Percentiles rank a stretch among this genome's conserved stretches.
These are phyloP conservation scores for Puntigrus tetrazona DNA, from an alignment of 2,113 vertebrate genomes.

Conservation along the genomic window DNA sequence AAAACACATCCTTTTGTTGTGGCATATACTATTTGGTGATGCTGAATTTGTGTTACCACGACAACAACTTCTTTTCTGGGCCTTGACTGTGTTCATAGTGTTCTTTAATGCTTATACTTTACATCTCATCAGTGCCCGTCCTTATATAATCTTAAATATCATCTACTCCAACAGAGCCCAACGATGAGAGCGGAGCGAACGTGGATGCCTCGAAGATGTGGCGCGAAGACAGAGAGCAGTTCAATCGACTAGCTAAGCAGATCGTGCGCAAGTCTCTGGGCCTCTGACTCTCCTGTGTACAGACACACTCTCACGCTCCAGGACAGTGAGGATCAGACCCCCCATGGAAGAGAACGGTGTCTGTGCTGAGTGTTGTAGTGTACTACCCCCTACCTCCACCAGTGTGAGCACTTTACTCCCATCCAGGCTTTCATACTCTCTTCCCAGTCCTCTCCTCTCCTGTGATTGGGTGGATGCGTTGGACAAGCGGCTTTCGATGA, in stretches of 20 bases:
- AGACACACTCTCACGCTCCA: constrained; percentile 27
- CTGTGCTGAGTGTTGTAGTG: constrained; percentile 16
- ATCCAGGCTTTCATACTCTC: constrained; percentile 24
- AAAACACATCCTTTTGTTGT: no score
- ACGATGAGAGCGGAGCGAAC: constrained; percentile 95
- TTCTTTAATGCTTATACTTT: background rate
- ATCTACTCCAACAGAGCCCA: constrained; percentile 82
- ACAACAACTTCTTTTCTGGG: no score
- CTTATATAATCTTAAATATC: background rate
- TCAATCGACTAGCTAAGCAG: constrained; percentile 89
- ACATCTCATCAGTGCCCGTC: background rate
- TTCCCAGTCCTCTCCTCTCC: background rate
- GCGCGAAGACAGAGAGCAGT: constrained; percentile 93
- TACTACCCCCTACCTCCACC: constrained; percentile 30
- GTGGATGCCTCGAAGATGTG: constrained; percentile 98
- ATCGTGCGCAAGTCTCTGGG: constrained; percentile 91
- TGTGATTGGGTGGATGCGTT: constrained; percentile 3
- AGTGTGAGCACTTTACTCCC: constrained; percentile 45
- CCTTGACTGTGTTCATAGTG: no score
- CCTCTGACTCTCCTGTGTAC: constrained; percentile 71
- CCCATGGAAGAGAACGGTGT: constrained; percentile 30
- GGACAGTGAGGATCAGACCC: constrained; percentile 46
- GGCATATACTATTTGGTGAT: no score
- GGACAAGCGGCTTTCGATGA: background rate
- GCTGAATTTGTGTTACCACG: no score